Evolutionary conservation across 2,888 invertebrate species (phyloP).

Genomic region (Hydroisotoma schaefferi): DNA sequence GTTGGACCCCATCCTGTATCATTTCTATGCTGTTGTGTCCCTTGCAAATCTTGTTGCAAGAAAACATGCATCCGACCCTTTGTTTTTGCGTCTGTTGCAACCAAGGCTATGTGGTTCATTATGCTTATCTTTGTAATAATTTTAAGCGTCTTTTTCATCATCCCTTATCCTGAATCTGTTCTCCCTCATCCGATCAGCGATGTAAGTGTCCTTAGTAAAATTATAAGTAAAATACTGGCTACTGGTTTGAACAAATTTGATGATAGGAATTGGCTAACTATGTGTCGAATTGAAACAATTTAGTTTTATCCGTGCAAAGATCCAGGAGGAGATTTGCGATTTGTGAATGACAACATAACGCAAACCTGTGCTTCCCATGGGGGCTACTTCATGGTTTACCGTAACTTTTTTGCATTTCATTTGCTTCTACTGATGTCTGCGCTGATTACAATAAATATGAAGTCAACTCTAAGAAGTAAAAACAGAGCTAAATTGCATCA

Average conservation of each 20-base stretch:
- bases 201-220: neutral
- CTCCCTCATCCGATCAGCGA: neutral
- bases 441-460: slow-evolving; percentile 23
- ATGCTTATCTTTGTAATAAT: slow-evolving; percentile 24
- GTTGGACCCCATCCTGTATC: slow-evolving; percentile 34
- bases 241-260: too few species aligned
- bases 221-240: neutral
- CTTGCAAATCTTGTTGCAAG: slow-evolving; percentile 16
- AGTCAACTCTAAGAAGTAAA: slow-evolving; percentile 12
- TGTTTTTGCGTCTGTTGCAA: slow-evolving; percentile 28
- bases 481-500: slow-evolving; percentile 30
- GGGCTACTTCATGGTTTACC: slow-evolving; percentile 38
- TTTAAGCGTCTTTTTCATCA: slow-evolving; percentile 26
- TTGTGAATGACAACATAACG: neutral
- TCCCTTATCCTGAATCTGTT: slow-evolving; percentile 10
- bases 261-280: neutral
- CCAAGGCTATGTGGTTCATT: slow-evolving; percentile 34
- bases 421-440: slow-evolving; percentile 17
- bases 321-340: neutral
- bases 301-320: slow-evolving; percentile 22
- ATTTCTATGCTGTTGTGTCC: slow-evolving; percentile 19
- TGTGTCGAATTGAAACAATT: neutral
- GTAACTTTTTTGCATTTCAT: slow-evolving; percentile 28
- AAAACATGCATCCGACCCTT: slow-evolving; percentile 16
- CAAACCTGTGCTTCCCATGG: slow-evolving; percentile 20